Evolutionary conservation across 2,888 invertebrate species (phyloP), one percentile per base, ranked within the genome.

Genomic region (Leptodirus hochenwartii): DNA sequence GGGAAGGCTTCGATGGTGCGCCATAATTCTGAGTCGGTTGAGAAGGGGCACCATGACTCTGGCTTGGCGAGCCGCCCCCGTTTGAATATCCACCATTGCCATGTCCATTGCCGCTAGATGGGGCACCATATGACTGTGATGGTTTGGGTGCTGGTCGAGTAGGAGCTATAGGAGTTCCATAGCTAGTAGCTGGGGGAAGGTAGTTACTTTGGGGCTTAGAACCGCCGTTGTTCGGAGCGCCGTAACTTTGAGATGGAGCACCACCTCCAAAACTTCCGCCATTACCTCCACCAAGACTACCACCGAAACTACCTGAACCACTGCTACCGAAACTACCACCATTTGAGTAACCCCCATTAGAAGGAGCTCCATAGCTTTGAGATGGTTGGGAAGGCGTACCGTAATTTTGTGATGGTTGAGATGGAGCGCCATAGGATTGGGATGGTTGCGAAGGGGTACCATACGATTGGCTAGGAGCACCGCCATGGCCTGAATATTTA

Each of bases 181-280:
- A 59, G 32, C 53, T 56, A 16, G 57, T 56, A 2, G 67, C 62
- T 12, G 70, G 69, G 22, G 69, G 68, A 31, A 67, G 55, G 45
- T 68, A 69, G 28, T 60, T 64, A n/a, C 62, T 60, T 31, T 61
- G 59, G 17, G 40, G 38, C 20, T 35, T 31, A 14, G 33, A 45
- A 23, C 42, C 39, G 11, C 45, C 41, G 5, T 43, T 39, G 37
- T 1, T 51, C n/a, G 50, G 45, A 5, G 38, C 39, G 31, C 32
- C 44, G n/a, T 40, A 37, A 20, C 22, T 26, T 31, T 33, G 29
- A 3, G 30, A 27, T 30, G 33, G 33, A 10, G 26, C 27, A 25
- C 33, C 33, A 11, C 17, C 16, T 13, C n/a, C 15, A 10, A 29
- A 29, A 14, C 44, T 34, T 13, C 27, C 29, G 30, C 38, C 40